A percentile compares a stretch with the other conserved stretches of the same genome.
These are phyloP conservation scores for Aplidium turbinatum DNA, from an alignment of 23 tunicate genomes.

Conservation along the genomic window DNA sequence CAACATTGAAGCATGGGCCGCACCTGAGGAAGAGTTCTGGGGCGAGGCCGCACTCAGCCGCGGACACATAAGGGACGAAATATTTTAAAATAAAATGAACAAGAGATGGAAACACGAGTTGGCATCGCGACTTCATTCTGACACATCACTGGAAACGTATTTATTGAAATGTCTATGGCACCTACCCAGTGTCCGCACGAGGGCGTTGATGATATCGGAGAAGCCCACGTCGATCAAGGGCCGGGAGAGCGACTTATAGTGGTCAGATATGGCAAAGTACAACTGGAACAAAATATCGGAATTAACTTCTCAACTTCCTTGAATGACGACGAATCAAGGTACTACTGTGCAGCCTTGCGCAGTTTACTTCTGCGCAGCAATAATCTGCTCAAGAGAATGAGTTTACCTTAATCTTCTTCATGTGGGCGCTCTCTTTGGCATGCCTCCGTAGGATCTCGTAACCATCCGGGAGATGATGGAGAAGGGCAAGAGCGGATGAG, in stretches of 20 bases:
- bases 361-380: neutral
- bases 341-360: neutral
- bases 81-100: too few relatives aligned
- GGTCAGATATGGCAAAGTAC: constrained; percentile 58
- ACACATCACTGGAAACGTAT: too few relatives aligned
- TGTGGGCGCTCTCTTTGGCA: constrained; percentile 36
- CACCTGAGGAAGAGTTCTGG: too few relatives aligned
- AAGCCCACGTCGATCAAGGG: constrained; percentile 53
- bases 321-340: neutral
- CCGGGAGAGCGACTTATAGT: constrained; percentile 49
- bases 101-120: too few relatives aligned
- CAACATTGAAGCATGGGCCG: too few relatives aligned
- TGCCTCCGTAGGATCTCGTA: constrained; percentile 45
- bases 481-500: constrained; percentile 43
- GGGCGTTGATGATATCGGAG: constrained; percentile 37
- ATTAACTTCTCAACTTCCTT: too few relatives aligned
- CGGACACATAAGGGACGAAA: too few relatives aligned
- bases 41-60: too few relatives aligned
- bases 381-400: neutral
- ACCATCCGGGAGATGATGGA: constrained; percentile 52
- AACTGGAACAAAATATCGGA: constrained; percentile 33
- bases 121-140: too few relatives aligned
- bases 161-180: neutral
- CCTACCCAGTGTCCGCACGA: constrained; percentile 55
- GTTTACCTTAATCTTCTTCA: constrained; percentile 24